Evolutionary conservation across 2,888 invertebrate species (phyloP).

Genomic region (Pyrrhia umbra): DNA sequence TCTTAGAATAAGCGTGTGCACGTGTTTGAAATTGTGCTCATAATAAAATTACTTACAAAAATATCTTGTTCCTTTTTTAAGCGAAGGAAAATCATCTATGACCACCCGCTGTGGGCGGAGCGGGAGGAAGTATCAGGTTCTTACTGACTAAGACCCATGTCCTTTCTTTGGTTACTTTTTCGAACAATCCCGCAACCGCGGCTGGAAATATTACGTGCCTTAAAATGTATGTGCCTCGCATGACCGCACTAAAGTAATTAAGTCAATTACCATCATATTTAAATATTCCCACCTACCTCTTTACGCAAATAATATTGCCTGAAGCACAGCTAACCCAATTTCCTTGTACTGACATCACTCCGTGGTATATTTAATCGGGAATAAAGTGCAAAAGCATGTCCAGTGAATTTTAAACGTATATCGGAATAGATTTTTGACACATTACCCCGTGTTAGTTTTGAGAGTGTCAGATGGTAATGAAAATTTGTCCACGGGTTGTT

Average conservation of each 20-base stretch:
- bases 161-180: too few relatives aligned
- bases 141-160: too few relatives aligned
- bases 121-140: too few relatives aligned
- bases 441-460: slow-evolving; percentile 1
- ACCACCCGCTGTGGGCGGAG: too few relatives aligned
- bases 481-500: background rate
- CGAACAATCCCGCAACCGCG: too few relatives aligned
- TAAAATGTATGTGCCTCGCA: too few relatives aligned
- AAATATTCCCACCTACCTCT: slow-evolving; percentile 20
- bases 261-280: slow-evolving; percentile 38
- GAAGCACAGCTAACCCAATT: slow-evolving; percentile 14
- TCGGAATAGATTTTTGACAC: slow-evolving; percentile 2
- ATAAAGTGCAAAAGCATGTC: slow-evolving; percentile 22
- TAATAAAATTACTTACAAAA: too few relatives aligned
- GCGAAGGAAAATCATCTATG: too few relatives aligned
- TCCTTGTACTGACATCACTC: background rate
- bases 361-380: slow-evolving; percentile 10
- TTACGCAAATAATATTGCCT: background rate
- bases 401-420: slow-evolving; percentile 14
- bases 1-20: too few relatives aligned
- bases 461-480: slow-evolving; percentile 10
- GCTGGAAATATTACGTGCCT: too few relatives aligned
- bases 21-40: too few relatives aligned
- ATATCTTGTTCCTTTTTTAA: too few relatives aligned
- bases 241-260: background rate